Conservation (phyloP, 1,140 invertebrate species). For the Lasaia peninsularis region DNA sequence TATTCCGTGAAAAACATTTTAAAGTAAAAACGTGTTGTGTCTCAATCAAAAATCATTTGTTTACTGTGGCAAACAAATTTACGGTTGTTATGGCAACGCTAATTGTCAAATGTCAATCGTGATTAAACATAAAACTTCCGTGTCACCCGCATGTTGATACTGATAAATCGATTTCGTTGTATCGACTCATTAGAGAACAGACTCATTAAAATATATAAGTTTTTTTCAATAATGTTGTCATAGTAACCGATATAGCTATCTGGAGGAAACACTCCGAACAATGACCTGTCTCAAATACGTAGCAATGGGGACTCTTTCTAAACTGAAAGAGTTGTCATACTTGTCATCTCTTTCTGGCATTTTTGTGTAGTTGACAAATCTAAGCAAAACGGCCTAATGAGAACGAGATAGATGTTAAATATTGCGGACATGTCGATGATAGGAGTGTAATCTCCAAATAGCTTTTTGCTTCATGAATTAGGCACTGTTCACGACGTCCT, state of each 20-base stretch:
- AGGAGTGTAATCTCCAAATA: too few species aligned
- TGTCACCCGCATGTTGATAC: slow-evolving; percentile 5
- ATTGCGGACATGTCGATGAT: too few species aligned
- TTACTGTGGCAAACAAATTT: slow-evolving; percentile 60
- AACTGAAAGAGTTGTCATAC: too few species aligned
- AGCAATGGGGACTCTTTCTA: background rate
- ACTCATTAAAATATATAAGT: background rate
- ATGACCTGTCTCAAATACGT: too few species aligned
- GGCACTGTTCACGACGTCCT: too few species aligned
- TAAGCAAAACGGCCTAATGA: too few species aligned
- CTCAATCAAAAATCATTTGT: slow-evolving; percentile 58
- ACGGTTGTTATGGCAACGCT: slow-evolving; percentile 49
- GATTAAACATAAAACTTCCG: background rate
- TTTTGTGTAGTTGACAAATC: too few species aligned
- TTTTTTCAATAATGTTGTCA: background rate
- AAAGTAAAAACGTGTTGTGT: background rate
- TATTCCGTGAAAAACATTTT: background rate
- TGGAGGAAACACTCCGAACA: too few species aligned
- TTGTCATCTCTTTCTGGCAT: too few species aligned
- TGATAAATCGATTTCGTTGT: slow-evolving; percentile 23
- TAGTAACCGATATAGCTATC: too few species aligned
- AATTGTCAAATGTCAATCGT: slow-evolving; percentile 31
- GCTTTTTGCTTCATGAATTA: too few species aligned
- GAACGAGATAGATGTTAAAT: too few species aligned
- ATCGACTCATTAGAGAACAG: background rate